These are phyloP conservation scores for Echinometra lucunter DNA, from an alignment of 53 echinoderm and acorn worm genomes.

Conservation along the genomic window DNA sequence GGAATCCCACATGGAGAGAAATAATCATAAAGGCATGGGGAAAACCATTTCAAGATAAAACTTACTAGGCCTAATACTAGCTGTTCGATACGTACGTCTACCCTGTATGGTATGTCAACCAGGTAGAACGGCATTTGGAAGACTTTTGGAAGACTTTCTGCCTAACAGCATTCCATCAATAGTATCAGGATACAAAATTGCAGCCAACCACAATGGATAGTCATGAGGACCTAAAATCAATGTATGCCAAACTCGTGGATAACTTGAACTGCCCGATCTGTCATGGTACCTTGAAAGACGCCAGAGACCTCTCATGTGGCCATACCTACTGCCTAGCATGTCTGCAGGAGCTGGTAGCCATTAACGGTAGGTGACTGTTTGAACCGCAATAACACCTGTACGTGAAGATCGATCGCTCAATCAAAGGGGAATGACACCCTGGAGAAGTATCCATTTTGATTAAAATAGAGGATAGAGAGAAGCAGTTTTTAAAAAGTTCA, in stretches of 20 bases:
- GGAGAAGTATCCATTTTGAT: no score
- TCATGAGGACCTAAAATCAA: slow-evolving; percentile 28
- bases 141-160: neutral
- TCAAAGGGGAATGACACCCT: no score
- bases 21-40: neutral
- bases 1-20: neutral
- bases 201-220: neutral
- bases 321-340: slow-evolving; percentile 17
- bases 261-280: slow-evolving; percentile 44
- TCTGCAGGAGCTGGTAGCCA: slow-evolving; percentile 31
- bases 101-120: neutral
- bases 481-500: no score
- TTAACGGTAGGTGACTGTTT: neutral
- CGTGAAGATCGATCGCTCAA: no score
- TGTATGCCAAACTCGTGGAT: neutral
- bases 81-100: no score
- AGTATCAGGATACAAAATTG: neutral
- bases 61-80: no score
- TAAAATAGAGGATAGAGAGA: no score
- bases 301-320: slow-evolving; percentile 17
- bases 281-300: slow-evolving; percentile 22
- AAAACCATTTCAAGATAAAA: neutral
- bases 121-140: neutral
- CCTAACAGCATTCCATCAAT: neutral
- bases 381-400: no score